A percentile compares a stretch with the other conserved stretches of the same genome.
Evolutionary conservation across 2,888 invertebrate species (phyloP).

Genomic region (Augochlorella aurata): DNA sequence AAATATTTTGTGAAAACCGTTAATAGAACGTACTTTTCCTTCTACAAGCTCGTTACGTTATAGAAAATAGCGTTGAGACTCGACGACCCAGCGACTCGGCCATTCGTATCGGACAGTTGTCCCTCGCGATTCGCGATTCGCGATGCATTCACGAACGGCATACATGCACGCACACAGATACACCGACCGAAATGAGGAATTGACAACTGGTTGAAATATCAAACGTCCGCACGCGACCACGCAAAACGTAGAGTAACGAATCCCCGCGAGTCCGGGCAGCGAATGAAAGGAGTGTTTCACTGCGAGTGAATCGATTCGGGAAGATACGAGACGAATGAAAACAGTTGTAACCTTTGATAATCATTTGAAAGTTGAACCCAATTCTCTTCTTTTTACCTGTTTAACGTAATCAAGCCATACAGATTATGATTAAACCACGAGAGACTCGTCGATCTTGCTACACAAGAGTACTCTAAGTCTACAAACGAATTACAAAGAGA

Average conservation of each 20-base stretch:
- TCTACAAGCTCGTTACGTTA: conserved; percentile 8
- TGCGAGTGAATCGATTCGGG: conserved; percentile 22
- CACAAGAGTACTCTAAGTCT: conserved; percentile 14
- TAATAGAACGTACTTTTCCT: conserved; percentile 21
- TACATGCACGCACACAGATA: background rate
- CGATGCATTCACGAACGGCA: background rate
- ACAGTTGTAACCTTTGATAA: conserved; percentile 67
- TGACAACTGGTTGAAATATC: conserved; percentile 2
- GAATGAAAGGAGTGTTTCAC: background rate
- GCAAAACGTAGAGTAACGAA: conserved; percentile 6
- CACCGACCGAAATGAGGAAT: background rate
- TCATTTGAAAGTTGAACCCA: conserved; percentile 68
- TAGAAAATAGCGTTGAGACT: conserved; percentile 31
- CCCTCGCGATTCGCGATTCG: background rate
- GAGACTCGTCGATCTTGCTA: conserved; percentile 16
- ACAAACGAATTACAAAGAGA: conserved; percentile 5
- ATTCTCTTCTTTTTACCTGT: conserved; percentile 1
- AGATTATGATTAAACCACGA: background rate
- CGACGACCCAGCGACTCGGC: conserved; percentile 26
- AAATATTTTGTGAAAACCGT: conserved; percentile 3
- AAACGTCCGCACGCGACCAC: conserved; percentile 15
- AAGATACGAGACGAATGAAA: conserved; percentile 13
- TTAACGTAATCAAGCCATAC: conserved; percentile 2
- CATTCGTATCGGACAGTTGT: conserved; percentile 12
- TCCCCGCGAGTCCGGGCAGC: background rate